phyloP scores from a whole-genome alignment of 2,888 invertebrate species.

The Rotaria socialis region DNA sequence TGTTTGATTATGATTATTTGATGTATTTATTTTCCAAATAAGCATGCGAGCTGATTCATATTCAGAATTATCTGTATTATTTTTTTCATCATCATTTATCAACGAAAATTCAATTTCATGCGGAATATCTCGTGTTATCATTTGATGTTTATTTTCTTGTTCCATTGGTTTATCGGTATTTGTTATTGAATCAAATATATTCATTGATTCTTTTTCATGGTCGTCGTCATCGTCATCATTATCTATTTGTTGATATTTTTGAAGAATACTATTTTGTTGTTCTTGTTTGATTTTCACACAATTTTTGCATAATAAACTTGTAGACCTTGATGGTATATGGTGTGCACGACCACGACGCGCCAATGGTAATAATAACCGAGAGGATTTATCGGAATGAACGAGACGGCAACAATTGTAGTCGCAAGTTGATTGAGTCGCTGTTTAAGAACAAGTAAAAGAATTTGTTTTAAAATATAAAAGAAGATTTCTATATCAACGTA shows the following conservation, averaged over 20 bases:
- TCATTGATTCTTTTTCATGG: background rate
- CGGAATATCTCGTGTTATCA: background rate
- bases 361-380: background rate
- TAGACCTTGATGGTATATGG: background rate
- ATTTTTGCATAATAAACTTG: background rate
- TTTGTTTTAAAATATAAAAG: background rate
- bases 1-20: background rate
- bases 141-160: background rate
- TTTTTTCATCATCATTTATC: background rate
- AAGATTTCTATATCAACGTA: too few relatives aligned
- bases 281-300: background rate
- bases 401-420: background rate
- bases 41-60: background rate
- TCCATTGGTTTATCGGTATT: background rate
- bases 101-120: slow-evolving; percentile 16
- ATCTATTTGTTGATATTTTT: background rate
- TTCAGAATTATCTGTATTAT: background rate
- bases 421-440: background rate
- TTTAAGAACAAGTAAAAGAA: background rate
- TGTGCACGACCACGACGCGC: background rate
- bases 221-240: background rate
- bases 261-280: background rate
- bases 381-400: background rate
- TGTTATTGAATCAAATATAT: background rate
- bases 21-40: background rate